Conservation (phyloP, 1,140 invertebrate species). For the Cydia splendana region DNA sequence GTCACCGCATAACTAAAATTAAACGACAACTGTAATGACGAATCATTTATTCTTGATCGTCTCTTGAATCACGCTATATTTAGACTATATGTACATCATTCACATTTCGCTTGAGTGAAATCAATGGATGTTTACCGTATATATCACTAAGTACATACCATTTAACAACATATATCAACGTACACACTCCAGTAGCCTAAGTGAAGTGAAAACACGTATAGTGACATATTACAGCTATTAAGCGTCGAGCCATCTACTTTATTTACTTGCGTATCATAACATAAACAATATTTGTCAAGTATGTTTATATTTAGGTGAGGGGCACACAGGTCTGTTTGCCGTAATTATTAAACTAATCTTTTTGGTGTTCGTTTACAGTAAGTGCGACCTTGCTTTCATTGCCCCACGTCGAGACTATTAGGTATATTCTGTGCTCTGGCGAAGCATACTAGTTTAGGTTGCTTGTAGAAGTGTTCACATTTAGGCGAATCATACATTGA, state of each 20-base stretch:
- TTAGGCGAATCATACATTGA: too few species aligned
- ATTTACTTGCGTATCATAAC: constrained; percentile 9
- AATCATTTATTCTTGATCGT: too few species aligned
- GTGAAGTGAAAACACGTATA: constrained; percentile 12
- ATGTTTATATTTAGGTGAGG: constrained; percentile 4
- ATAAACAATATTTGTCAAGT: constrained; percentile 11
- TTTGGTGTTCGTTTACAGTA: background rate
- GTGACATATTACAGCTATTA: constrained; percentile 18
- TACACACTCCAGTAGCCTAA: background rate
- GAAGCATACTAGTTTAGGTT: too few species aligned
- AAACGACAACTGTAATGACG: too few species aligned
- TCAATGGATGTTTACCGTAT: background rate
- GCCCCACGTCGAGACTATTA: too few species aligned
- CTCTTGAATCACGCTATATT: too few species aligned
- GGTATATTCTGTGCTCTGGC: too few species aligned
- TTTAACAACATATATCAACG: background rate
- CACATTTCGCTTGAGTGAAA: background rate
- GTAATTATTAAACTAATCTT: background rate
- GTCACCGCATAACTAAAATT: too few species aligned
- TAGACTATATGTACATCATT: too few species aligned
- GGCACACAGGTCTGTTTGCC: background rate
- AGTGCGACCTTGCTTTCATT: background rate
- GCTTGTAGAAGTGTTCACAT: too few species aligned
- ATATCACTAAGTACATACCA: background rate
- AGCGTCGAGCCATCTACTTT: background rate